Percentiles rank a stretch among this genome's conserved stretches.
Evolutionary conservation across 2,888 invertebrate species (phyloP).

Genomic region (Temnothorax rugatulus): DNA sequence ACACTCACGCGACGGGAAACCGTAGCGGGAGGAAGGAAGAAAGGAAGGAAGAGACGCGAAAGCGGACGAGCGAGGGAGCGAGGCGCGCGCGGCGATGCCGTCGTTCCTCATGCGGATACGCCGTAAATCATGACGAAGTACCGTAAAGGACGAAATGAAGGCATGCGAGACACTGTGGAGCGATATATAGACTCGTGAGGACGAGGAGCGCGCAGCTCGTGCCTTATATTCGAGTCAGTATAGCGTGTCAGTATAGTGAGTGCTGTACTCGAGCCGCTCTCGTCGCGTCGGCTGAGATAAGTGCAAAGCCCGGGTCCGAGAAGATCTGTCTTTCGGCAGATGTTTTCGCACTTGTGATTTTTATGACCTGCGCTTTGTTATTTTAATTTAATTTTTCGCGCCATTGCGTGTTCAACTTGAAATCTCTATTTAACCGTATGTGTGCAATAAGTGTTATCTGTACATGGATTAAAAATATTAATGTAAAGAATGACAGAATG

Average conservation of each 20-base stretch:
- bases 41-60: constrained; percentile 27
- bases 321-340: neutral
- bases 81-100: constrained; percentile 66
- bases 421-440: too few species aligned
- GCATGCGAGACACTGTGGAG: constrained; percentile 71
- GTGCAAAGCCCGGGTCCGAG: neutral
- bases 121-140: constrained; percentile 77
- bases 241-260: constrained; percentile 54
- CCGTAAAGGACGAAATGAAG: constrained; percentile 78
- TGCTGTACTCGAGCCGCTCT: constrained; percentile 52
- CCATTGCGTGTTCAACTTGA: neutral
- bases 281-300: constrained; percentile 1
- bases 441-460: neutral
- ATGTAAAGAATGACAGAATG: neutral
- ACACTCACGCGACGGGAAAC: constrained; percentile 56
- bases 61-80: constrained; percentile 46
- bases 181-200: constrained; percentile 63
- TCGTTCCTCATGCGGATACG: constrained; percentile 75
- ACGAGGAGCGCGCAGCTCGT: constrained; percentile 57
- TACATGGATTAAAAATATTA: neutral
- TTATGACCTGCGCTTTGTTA: neutral
- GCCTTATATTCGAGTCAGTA: constrained; percentile 64
- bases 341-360: neutral
- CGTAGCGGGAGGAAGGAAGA: constrained; percentile 49
- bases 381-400: neutral